These are phyloP conservation scores for Ostrea denselamellosa DNA, from an alignment of 1,140 invertebrate species.

Conservation along the genomic window DNA sequence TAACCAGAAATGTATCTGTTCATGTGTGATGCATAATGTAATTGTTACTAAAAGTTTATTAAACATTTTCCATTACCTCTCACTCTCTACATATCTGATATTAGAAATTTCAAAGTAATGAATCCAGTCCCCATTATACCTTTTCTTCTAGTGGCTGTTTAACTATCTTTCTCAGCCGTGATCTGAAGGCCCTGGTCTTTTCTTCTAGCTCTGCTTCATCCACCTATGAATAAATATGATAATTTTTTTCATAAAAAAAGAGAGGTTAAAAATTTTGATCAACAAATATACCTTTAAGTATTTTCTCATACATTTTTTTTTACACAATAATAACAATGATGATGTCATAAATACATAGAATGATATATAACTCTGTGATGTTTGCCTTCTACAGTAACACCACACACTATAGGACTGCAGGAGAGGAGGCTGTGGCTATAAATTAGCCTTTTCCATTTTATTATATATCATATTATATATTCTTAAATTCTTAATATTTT, in stretches of 20 bases:
- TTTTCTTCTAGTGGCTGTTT: constrained; percentile 33
- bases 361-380: too few relatives aligned
- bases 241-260: too few relatives aligned
- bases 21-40: not conserved
- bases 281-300: too few relatives aligned
- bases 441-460: too few relatives aligned
- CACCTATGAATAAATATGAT: not conserved
- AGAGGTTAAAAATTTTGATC: too few relatives aligned
- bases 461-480: too few relatives aligned
- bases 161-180: not conserved
- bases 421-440: too few relatives aligned
- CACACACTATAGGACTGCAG: too few relatives aligned
- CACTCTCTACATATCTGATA: not conserved
- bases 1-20: not conserved
- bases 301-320: too few relatives aligned
- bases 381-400: too few relatives aligned
- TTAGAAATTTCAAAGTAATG: not conserved
- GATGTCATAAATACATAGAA: too few relatives aligned
- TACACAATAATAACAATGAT: too few relatives aligned
- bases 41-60: not conserved
- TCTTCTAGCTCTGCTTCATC: constrained; percentile 41
- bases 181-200: constrained; percentile 16
- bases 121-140: not conserved
- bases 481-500: not conserved
- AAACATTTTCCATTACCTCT: not conserved